Conservation (phyloP, 2,113 vertebrate genomes). For the Percina caprodes region DNA sequence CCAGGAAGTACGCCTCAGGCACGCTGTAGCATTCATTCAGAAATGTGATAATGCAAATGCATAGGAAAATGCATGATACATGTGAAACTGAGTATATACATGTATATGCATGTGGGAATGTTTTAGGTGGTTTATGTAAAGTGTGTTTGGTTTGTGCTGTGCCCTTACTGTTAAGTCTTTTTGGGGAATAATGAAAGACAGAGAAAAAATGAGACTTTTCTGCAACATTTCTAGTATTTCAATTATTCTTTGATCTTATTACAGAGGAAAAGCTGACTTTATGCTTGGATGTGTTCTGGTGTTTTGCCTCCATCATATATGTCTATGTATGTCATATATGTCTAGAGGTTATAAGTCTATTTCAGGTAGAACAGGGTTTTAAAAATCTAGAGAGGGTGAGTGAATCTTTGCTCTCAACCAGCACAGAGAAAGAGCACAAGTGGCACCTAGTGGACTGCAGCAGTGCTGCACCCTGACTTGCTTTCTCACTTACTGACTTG, state of each 20-base stretch:
- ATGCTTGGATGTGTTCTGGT: background rate
- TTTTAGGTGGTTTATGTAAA: background rate
- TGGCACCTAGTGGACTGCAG: constrained; percentile 71
- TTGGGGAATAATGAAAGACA: background rate
- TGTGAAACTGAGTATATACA: background rate
- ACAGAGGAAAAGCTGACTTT: background rate
- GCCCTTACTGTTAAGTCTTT: background rate
- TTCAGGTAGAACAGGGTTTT: constrained; percentile 10
- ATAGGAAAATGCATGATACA: constrained; percentile 9
- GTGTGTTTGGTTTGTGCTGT: constrained; percentile 15
- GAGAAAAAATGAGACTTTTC: background rate
- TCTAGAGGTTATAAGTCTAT: constrained; percentile 20
- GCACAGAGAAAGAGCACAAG: constrained; percentile 69
- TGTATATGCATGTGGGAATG: constrained; percentile 18
- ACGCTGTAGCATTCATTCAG: background rate
- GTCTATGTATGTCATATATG: background rate
- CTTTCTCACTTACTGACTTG: background rate
- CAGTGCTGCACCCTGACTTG: constrained; percentile 4
- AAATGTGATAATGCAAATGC: constrained; percentile 29
- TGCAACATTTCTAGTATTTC: background rate
- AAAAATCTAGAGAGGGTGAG: constrained; percentile 1
- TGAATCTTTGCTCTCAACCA: background rate
- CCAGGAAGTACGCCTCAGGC: constrained; percentile 44
- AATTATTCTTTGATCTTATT: constrained; percentile 3
- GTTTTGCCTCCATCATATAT: background rate